phyloP scores from a whole-genome alignment of 2,888 invertebrate species.

The Chymomyza fuscimana region DNA sequence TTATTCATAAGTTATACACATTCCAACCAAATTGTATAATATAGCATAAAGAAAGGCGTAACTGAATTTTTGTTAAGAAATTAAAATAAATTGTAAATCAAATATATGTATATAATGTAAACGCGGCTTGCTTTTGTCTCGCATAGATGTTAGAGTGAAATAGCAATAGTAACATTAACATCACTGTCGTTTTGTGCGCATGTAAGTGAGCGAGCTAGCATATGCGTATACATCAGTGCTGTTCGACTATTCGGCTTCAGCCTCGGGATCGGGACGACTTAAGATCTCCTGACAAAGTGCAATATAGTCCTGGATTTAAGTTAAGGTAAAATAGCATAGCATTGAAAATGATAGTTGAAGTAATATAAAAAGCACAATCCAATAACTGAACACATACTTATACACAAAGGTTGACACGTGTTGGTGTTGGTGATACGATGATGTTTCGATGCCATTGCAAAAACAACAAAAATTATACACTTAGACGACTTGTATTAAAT shows the following conservation, averaged over 20 bases:
- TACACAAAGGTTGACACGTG: slow-evolving; percentile 3
- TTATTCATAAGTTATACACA: not conserved
- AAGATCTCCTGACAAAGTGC: slow-evolving; percentile 79
- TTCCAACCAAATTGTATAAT: not conserved
- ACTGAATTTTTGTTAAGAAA: too few relatives aligned
- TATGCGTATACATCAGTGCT: not conserved
- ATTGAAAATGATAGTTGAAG: slow-evolving; percentile 20
- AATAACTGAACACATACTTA: slow-evolving; percentile 4
- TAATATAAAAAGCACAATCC: slow-evolving; percentile 6
- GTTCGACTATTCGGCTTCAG: slow-evolving; percentile 63
- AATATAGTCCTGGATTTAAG: slow-evolving; percentile 75
- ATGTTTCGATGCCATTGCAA: slow-evolving; percentile 25
- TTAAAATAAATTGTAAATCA: not conserved
- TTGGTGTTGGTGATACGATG: slow-evolving; percentile 7
- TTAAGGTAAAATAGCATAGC: not conserved
- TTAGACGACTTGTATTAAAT: slow-evolving; percentile 60
- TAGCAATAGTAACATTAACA: not conserved
- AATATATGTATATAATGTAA: not conserved
- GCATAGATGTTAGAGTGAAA: not conserved
- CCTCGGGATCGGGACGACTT: slow-evolving; percentile 78
- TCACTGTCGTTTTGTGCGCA: not conserved
- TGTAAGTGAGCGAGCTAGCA: not conserved
- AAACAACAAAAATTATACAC: slow-evolving; percentile 46
- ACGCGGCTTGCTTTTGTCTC: too few relatives aligned
- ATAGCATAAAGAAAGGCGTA: not conserved